A percentile compares a stretch with the other conserved stretches of the same genome.
These are phyloP conservation scores for Drosophila buzzatii DNA, from an alignment of 2,888 invertebrate genomes.

Conservation along the genomic window DNA sequence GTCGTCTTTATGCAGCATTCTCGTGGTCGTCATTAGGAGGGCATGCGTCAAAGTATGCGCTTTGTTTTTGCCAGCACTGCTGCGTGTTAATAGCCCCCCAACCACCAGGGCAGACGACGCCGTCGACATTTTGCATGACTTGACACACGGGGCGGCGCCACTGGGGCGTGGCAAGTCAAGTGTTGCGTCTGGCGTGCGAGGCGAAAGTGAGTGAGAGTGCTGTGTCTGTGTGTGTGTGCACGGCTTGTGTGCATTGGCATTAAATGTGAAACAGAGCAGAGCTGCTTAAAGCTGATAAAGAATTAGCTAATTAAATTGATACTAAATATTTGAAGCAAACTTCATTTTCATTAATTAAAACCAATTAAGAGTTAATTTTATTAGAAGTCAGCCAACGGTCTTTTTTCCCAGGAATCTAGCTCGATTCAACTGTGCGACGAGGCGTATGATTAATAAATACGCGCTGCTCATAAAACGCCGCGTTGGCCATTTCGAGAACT, in stretches of 20 bases:
- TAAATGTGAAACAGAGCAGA: conserved; percentile 4
- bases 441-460: conserved; percentile 51
- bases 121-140: conserved; percentile 50
- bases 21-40: conserved; percentile 77
- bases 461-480: conserved; percentile 2
- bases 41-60: conserved; percentile 73
- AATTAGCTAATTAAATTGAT: conserved; percentile 1
- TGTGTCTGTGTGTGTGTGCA: conserved; percentile 4
- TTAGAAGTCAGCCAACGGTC: background rate
- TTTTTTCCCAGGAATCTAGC: background rate
- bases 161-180: conserved; percentile 44
- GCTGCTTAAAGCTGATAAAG: conserved; percentile 2
- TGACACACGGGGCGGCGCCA: conserved; percentile 40
- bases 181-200: conserved; percentile 33
- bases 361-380: background rate
- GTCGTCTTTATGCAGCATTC: conserved; percentile 49
- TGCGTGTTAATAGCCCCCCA: conserved; percentile 74
- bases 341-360: background rate
- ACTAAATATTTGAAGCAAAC: background rate
- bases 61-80: conserved; percentile 58
- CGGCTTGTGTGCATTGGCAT: conserved; percentile 14
- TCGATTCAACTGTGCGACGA: conserved; percentile 12
- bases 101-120: conserved; percentile 38
- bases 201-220: conserved; percentile 54
- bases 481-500: conserved; percentile 37